Evolutionary conservation across 2,797 vertebrate genomes (phyloP), one percentile per base, ranked within the genome.

Genomic region (Melanogrammus aeglefinus): DNA sequence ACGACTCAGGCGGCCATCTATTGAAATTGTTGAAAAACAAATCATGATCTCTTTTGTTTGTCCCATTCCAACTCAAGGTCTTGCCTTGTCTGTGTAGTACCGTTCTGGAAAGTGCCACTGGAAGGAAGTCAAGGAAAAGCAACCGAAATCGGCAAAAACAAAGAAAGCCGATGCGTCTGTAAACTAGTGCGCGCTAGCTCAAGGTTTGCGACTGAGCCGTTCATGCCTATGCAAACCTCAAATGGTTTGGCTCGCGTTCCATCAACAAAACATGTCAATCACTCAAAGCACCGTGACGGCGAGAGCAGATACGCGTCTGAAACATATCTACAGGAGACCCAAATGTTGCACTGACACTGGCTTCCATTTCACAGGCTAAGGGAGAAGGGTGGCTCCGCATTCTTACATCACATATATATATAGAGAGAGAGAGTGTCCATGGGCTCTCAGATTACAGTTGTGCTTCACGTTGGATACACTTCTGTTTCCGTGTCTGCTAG

Each of bases 401-500:
- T 88, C 86, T 88, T 84, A 88, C 88, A 90, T 88, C 82, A 80
- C 33, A 74, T 82, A 83, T 81, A 39, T 39, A 39, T 9, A 39
- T 9, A 39, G 1, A 39, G 38, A 39, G 38, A 39, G 38, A 39
- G 38, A 77, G 85, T 82, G 86, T 86, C 90, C 85, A 81, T 79
- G 77, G 72, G 86, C 85, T 92, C 88, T 39, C 38, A 83, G 88
- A 92, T 91, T 92, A 81, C 85, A 86, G 89, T 90, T 90, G 86
- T 87, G 88, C 90, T 91, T 90, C 87, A 87, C 87, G 79, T 88
- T 90, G 89, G 91, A 90, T 88, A 90, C 90, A 91, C 91, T 86
- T 90, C 88, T 92, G 90, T 91, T 90, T 91, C 87, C 85, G 84
- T 85, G 86, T 82, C 86, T 88, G 83, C 87, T 85, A 83, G 51